A percentile compares a stretch with the other conserved stretches of the same genome.
phyloP scores from a whole-genome alignment of 2,797 vertebrate genomes.

The Acanthopagrus latus region DNA sequence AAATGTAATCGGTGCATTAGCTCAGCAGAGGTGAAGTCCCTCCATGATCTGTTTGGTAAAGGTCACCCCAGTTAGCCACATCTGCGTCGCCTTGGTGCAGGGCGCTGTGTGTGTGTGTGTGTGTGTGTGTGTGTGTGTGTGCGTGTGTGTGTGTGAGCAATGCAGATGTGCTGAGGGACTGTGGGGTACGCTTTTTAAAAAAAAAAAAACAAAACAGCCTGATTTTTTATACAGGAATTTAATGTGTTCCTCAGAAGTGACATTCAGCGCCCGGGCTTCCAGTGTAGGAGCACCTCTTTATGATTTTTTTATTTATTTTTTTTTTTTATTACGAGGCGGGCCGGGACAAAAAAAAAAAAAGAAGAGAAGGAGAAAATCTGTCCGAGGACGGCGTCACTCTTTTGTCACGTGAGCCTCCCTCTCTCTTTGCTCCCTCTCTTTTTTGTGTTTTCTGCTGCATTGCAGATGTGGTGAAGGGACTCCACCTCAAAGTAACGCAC shows the following conservation, averaged over 20 bases:
- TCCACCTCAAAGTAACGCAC: conserved; percentile 81
- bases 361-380: conserved; percentile 17
- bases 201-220: conserved; percentile 7
- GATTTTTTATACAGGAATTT: conserved; percentile 16
- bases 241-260: conserved; percentile 28
- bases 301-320: neutral
- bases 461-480: conserved; percentile 86
- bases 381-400: conserved; percentile 74
- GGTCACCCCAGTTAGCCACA: conserved; percentile 76
- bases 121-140: conserved; percentile 45
- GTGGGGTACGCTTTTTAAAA: conserved; percentile 43
- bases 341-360: neutral
- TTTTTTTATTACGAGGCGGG: conserved; percentile 11
- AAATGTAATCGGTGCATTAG: conserved; percentile 22
- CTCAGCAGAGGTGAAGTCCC: conserved; percentile 65
- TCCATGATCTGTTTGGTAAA: conserved; percentile 62
- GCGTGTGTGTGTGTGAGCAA: conserved; percentile 57
- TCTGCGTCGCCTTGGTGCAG: conserved; percentile 62
- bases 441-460: conserved; percentile 87
- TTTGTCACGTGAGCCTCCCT: conserved; percentile 73
- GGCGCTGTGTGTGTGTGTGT: conserved; percentile 47
- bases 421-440: conserved; percentile 60
- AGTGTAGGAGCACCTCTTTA: conserved; percentile 24
- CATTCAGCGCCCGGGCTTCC: conserved; percentile 18
- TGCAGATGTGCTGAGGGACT: conserved; percentile 70